Base-by-base conservation (phyloP, 2,113 vertebrate genomes). In the Osmerus eperlanus region DNA sequence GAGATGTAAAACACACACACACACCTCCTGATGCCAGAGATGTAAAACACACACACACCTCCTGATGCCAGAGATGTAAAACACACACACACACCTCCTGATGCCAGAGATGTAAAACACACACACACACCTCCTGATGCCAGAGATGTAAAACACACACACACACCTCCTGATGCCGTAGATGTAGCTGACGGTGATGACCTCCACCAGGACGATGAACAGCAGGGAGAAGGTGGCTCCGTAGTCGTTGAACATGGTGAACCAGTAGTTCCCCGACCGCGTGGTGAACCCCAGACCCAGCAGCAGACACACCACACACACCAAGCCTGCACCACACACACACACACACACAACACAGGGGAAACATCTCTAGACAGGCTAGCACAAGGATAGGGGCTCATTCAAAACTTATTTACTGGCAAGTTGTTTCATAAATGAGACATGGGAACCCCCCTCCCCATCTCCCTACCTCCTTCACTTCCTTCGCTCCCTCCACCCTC, bases 211-310 rank as follows among this genome's bases (percentile, higher is more conserved):
- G 29, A 96, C 96, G 0, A 99, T 93, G 78, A 98, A 92, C 77
- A 99, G 93, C 84, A 98, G 86, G 0, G 96, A 94, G 71, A 99
- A 92, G 0, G 93, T 95, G 76, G 95, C 93, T 0, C 91, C 93
- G 0, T 96, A 99, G 79, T 99, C 96, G 0, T 99, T 99, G 87
- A 99, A 98, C 28, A 99, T 94, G 80, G 92, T 91, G 69, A 99
- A 97, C 97, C 96, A 98, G 72, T 99, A 99, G 83, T 91, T 99
- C 3, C 97, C 97, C 0, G 96, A 90, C 0, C 92, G 86, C 67
- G 89, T 87, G 77, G 96, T 98, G 88, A 99, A 98, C 76, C 93
- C 82, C 0, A 99, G 74, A 59, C 96, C 95, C 0, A 98, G 79
- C 51, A 92, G 54, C 0, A 95, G 87, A 74, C 89, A 95, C 15